These are phyloP conservation scores for Bubalus kerabau DNA, from an alignment of 2,113 vertebrate species.

Conservation along the genomic window DNA sequence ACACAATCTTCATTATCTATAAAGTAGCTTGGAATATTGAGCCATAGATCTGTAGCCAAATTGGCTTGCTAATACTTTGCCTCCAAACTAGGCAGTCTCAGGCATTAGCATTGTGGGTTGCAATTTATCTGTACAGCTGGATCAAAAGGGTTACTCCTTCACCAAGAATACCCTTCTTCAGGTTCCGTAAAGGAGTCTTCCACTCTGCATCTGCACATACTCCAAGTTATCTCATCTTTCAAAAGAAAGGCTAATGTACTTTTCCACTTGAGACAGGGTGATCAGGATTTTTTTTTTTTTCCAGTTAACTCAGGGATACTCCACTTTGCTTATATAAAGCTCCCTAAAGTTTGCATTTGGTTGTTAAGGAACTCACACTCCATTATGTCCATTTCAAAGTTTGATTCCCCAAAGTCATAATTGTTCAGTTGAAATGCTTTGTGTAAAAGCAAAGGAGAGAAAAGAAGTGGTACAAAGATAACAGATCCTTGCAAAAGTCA, in stretches of 20 bases:
- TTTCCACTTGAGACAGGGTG: constrained; percentile 29
- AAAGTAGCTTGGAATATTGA: not conserved
- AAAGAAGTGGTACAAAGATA: not conserved
- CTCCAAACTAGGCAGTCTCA: not conserved
- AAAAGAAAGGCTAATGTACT: not conserved
- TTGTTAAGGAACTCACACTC: not conserved
- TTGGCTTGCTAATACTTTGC: not conserved
- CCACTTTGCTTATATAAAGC: not conserved
- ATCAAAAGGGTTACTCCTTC: not conserved
- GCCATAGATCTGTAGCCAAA: not conserved
- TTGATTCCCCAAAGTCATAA: not conserved
- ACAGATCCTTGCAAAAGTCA: not conserved
- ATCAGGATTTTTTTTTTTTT: not conserved
- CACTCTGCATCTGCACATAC: not conserved
- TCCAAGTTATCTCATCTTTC: constrained; percentile 14
- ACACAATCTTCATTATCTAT: not conserved
- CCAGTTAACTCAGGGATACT: not conserved
- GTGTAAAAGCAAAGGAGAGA: not conserved
- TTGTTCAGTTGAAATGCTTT: not conserved
- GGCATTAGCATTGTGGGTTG: not conserved
- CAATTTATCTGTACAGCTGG: not conserved
- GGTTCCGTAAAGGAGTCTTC: not conserved
- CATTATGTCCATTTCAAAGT: not conserved
- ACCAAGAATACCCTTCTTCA: not conserved
- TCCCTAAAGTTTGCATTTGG: not conserved